These are phyloP conservation scores for Echinarachnius parma DNA, from an alignment of 53 echinoderm and acorn worm genomes.

Conservation along the genomic window DNA sequence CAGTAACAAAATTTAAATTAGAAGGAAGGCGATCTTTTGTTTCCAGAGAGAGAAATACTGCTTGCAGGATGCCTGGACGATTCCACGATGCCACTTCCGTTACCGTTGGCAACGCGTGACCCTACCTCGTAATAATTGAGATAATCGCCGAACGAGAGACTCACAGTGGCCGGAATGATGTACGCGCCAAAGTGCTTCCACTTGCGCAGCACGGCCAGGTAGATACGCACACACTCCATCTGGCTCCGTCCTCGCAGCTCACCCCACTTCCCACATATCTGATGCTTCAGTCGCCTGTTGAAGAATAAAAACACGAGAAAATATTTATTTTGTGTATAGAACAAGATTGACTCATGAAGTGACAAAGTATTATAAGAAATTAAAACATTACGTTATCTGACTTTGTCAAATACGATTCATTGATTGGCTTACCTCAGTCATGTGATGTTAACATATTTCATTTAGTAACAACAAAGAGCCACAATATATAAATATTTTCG, in stretches of 20 bases:
- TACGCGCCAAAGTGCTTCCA: conserved; percentile 94
- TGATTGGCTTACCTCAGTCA: too few species aligned
- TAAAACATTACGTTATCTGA: too few species aligned
- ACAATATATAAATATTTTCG: too few species aligned
- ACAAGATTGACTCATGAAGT: too few species aligned
- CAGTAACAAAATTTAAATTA: too few species aligned
- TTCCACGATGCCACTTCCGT: conserved; percentile 22
- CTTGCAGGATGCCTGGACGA: conserved; percentile 9
- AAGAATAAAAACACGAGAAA: not conserved
- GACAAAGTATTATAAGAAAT: too few species aligned
- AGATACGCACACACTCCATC: conserved; percentile 77
- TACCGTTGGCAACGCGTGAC: conserved; percentile 1
- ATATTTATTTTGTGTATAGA: too few species aligned
- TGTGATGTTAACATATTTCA: too few species aligned
- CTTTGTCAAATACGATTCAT: too few species aligned
- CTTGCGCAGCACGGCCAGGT: conserved; percentile 78
- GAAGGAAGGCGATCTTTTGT: too few species aligned
- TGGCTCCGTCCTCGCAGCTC: conserved; percentile 69
- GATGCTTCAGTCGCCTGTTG: conserved; percentile 62
- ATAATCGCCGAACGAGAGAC: conserved; percentile 42
- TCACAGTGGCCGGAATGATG: conserved; percentile 89
- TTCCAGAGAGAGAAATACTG: too few species aligned
- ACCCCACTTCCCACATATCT: conserved; percentile 75
- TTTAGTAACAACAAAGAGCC: too few species aligned
- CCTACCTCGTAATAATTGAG: conserved; percentile 22